Evolutionary conservation across 2,888 invertebrate genomes (phyloP).

Genomic region (Bombylius major): DNA sequence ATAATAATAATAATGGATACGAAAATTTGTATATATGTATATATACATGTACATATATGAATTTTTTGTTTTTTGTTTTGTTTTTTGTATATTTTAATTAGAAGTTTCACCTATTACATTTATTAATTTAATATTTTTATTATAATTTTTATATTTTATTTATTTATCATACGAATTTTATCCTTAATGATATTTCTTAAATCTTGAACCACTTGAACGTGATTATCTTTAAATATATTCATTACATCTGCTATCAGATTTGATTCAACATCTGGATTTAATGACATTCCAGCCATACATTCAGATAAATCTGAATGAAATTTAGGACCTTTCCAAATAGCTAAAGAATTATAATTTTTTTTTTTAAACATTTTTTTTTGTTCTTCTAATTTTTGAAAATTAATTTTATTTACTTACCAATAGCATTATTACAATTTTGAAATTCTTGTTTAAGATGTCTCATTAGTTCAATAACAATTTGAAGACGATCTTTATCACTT

Average conservation of each 20-base stretch:
- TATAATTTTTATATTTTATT: conserved; percentile 18
- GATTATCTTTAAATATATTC: conserved; percentile 31
- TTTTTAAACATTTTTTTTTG: background rate
- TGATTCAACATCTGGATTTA: conserved; percentile 32
- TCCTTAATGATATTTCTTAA: conserved; percentile 32
- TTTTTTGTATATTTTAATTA: too few relatives aligned
- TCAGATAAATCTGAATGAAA: conserved; percentile 29
- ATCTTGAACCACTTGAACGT: conserved; percentile 30
- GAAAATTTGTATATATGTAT: too few relatives aligned
- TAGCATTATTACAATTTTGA: conserved; percentile 28
- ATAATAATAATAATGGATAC: too few relatives aligned
- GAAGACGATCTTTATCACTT: conserved; percentile 31
- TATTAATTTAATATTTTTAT: background rate
- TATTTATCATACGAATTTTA: conserved; percentile 34
- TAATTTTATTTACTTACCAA: conserved; percentile 23
- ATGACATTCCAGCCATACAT: conserved; percentile 34
- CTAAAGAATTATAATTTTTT: conserved; percentile 16
- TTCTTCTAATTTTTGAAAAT: background rate
- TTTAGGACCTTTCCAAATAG: conserved; percentile 28
- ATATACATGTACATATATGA: too few relatives aligned
- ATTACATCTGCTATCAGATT: conserved; percentile 31
- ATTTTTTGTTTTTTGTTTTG: too few relatives aligned
- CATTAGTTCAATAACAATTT: conserved; percentile 29
- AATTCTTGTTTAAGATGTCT: conserved; percentile 31
- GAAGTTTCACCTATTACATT: background rate